A percentile compares a stretch with the other conserved stretches of the same genome.
Evolutionary conservation across 2,797 vertebrate species (phyloP).

Genomic region (Phoebastria nigripes): DNA sequence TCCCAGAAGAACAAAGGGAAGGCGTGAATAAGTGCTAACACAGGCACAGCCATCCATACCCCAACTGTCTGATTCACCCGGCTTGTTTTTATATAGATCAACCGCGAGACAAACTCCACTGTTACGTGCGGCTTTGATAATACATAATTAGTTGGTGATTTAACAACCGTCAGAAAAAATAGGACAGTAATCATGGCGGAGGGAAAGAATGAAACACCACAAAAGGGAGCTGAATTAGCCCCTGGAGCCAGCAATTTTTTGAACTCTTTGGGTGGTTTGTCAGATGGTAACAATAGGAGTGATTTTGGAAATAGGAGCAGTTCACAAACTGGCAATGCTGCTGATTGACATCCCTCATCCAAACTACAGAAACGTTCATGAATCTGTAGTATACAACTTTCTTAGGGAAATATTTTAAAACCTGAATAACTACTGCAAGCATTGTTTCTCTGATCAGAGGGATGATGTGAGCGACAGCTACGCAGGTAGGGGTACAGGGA

Average conservation of each 20-base stretch:
- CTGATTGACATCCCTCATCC: conserved; percentile 37
- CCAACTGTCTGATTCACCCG: not conserved
- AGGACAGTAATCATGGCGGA: conserved; percentile 44
- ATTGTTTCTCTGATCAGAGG: not conserved
- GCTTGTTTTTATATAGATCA: conserved; percentile 56
- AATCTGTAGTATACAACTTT: not conserved
- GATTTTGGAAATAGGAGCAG: conserved; percentile 66
- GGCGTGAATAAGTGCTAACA: not conserved
- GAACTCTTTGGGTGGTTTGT: conserved; percentile 53
- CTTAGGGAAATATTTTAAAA: conserved; percentile 3
- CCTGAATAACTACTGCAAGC: not conserved
- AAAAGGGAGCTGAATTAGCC: conserved; percentile 57
- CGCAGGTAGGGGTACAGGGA: not conserved
- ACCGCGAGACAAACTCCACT: not conserved
- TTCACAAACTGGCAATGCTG: conserved; percentile 39
- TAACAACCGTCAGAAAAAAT: conserved; percentile 29
- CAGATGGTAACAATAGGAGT: conserved; percentile 64
- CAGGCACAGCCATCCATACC: not conserved
- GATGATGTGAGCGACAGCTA: not conserved
- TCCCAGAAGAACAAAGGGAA: conserved; percentile 18
- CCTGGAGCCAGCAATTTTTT: conserved; percentile 47
- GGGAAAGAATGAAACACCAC: conserved; percentile 9
- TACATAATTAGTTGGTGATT: conserved; percentile 66
- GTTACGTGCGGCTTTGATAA: conserved; percentile 43
- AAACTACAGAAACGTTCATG: not conserved